Conservation (phyloP, 1,140 invertebrate species). For the Meloidogyne chitwoodi region DNA sequence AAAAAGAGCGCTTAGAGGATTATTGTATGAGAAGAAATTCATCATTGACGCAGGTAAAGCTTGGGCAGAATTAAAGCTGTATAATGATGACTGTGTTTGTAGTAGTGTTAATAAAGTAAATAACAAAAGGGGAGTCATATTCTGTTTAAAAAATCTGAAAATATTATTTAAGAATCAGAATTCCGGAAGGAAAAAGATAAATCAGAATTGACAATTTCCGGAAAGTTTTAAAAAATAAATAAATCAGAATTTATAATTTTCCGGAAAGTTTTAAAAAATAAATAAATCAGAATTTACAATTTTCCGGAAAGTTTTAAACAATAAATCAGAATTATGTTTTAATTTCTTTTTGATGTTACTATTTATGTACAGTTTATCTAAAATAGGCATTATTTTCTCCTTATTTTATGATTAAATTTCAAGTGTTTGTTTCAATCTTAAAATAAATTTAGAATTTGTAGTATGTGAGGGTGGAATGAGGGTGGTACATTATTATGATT, state of each 20-base stretch:
- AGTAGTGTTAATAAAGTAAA: neutral
- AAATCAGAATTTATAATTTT: too few species aligned
- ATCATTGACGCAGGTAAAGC: constrained; percentile 27
- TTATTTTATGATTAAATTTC: too few species aligned
- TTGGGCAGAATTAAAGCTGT: neutral
- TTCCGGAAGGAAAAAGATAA: neutral
- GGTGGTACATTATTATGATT: neutral
- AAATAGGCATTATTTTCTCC: too few species aligned
- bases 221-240: too few species aligned
- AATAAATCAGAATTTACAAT: too few species aligned
- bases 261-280: too few species aligned
- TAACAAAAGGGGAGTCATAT: neutral
- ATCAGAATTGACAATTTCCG: neutral
- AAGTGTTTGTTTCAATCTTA: neutral
- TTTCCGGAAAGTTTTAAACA: too few species aligned
- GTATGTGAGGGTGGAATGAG: neutral
- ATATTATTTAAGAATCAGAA: neutral
- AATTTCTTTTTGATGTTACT: too few species aligned
- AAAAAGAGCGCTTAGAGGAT: neutral
- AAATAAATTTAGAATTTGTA: neutral
- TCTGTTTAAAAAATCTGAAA: neutral
- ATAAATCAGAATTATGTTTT: too few species aligned
- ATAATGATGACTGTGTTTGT: neutral
- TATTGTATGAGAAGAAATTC: neutral
- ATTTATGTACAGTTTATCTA: too few species aligned